These are phyloP conservation scores for Potamarius usumacintae DNA, from an alignment of 2,113 vertebrate genomes.

Conservation along the genomic window DNA sequence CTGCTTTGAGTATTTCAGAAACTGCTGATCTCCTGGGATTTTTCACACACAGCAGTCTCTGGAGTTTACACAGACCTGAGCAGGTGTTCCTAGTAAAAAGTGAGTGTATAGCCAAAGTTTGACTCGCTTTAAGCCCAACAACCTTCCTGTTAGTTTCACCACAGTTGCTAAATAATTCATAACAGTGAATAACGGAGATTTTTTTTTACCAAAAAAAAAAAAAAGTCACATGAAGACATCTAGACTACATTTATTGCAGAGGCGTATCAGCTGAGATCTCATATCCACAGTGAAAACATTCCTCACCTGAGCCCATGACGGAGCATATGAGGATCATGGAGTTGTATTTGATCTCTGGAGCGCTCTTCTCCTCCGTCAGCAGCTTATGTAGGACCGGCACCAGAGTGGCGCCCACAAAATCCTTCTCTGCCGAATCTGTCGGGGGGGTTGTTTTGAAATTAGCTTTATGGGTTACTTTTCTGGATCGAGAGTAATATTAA, in stretches of 20 bases:
- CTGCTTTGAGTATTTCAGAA: no score
- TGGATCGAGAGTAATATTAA: not conserved
- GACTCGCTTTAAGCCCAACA: not conserved
- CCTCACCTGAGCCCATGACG: constrained; percentile 88
- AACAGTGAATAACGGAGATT: not conserved
- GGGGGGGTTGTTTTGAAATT: not conserved
- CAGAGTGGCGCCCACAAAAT: constrained; percentile 86
- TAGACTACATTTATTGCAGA: not conserved
- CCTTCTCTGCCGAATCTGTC: constrained; percentile 87
- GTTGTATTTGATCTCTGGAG: constrained; percentile 98
- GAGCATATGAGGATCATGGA: constrained; percentile 97
- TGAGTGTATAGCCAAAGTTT: no score
- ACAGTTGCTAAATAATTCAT: not conserved
- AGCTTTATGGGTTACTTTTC: not conserved
- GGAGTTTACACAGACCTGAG: no score
- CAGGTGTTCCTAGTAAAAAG: no score
- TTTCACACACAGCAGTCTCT: no score
- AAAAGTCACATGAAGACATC: not conserved
- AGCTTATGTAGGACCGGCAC: constrained; percentile 93
- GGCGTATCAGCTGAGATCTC: not conserved
- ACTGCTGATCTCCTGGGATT: no score
- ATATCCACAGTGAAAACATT: not conserved
- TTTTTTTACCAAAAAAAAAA: not conserved
- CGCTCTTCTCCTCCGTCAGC: constrained; percentile 90
- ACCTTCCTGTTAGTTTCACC: not conserved